Evolutionary conservation across 2,888 invertebrate species (phyloP).

Genomic region (Schrankia costaestrigalis): DNA sequence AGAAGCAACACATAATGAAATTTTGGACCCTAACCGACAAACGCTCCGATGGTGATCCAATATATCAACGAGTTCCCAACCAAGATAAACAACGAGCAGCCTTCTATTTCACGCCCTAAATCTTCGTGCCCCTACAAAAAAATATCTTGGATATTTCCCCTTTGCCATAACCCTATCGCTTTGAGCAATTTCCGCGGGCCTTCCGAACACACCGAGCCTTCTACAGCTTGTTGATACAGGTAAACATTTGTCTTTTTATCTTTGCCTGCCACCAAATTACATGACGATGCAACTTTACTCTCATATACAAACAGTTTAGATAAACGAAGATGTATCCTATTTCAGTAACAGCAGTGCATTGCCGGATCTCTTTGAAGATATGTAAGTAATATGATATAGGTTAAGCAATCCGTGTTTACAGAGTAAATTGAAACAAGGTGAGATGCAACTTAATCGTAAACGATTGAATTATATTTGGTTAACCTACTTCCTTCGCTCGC

Average conservation of each 20-base stretch:
- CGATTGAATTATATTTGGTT: slow-evolving; percentile 59
- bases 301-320: slow-evolving; percentile 55
- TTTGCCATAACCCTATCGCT: slow-evolving; percentile 38
- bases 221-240: slow-evolving; percentile 37
- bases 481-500: slow-evolving; percentile 54
- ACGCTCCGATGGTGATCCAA: slow-evolving; percentile 22
- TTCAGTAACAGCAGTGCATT: too few species aligned
- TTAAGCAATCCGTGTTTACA: slow-evolving; percentile 24
- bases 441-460: slow-evolving; percentile 39
- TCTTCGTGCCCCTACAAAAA: slow-evolving; percentile 50
- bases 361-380: too few species aligned
- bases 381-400: slow-evolving; percentile 26
- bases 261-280: slow-evolving; percentile 45
- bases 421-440: slow-evolving; percentile 32
- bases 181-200: slow-evolving; percentile 51
- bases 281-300: slow-evolving; percentile 59
- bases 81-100: slow-evolving; percentile 43
- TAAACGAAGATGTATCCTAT: slow-evolving; percentile 45
- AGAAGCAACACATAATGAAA: slow-evolving; percentile 18
- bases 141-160: slow-evolving; percentile 48
- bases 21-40: slow-evolving; percentile 14
- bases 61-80: slow-evolving; percentile 39
- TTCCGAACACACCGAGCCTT: slow-evolving; percentile 27
- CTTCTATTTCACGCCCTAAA: slow-evolving; percentile 54
- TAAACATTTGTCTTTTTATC: slow-evolving; percentile 57